Percentiles rank a stretch among this genome's conserved stretches.
These are phyloP conservation scores for Strigamia maritima DNA, from an alignment of 2,888 invertebrate genomes.

Conservation along the genomic window DNA sequence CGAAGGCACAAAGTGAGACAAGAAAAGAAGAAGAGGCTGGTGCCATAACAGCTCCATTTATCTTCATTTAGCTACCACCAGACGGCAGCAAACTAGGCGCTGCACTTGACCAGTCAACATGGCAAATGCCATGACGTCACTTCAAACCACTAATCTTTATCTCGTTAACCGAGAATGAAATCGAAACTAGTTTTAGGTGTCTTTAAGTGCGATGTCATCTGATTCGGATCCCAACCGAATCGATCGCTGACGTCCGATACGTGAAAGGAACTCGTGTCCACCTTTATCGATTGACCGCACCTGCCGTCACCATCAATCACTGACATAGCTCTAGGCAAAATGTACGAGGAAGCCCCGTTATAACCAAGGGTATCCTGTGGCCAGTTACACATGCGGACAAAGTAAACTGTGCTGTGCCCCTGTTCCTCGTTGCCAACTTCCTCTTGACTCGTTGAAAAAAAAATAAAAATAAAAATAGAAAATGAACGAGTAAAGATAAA, in stretches of 20 bases:
- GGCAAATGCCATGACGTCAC: background rate
- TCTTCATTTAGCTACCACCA: constrained; percentile 4
- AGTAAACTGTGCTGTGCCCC: background rate
- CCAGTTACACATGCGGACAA: background rate
- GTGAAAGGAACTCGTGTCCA: constrained; percentile 4
- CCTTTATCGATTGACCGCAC: background rate
- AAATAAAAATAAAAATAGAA: background rate
- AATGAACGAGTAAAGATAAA: background rate
- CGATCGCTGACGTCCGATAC: background rate
- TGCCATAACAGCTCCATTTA: constrained; percentile 20
- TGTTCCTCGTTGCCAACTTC: background rate
- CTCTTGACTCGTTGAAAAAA: background rate
- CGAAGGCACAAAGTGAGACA: background rate
- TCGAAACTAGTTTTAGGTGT: background rate
- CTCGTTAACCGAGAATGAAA: background rate
- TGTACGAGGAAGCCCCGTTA: background rate
- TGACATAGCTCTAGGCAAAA: background rate
- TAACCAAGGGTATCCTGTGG: background rate
- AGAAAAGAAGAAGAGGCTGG: constrained; percentile 13
- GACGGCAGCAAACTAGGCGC: constrained; percentile 4
- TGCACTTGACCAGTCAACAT: constrained; percentile 4
- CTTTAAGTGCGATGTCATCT: background rate
- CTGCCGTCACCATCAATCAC: background rate
- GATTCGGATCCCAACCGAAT: background rate
- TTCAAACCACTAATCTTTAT: background rate